Base-by-base conservation (phyloP, 2,888 invertebrate genomes). In the Morpho achilles region DNA sequence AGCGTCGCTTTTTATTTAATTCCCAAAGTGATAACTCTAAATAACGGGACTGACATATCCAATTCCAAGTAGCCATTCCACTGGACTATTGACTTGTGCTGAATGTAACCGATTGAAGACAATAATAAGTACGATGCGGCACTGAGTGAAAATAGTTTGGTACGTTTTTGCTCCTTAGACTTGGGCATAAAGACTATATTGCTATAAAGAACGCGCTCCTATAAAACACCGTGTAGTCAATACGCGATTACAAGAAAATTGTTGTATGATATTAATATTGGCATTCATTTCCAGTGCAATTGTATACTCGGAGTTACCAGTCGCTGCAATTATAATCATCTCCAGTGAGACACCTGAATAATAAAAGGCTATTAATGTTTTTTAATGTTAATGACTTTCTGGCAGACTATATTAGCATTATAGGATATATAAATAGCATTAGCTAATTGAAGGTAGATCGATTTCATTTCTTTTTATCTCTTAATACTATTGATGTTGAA, bases 11-110 rank as follows among this genome's bases (percentile, higher is more conserved):
- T 56, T 58, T 59, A 63, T 61, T 65, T 45, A 61, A 56, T 63
- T 67, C 61, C 60, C 49, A 49, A 61, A 56, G 58, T 58, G 58
- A 67, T 64, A 59, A 59, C 55, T 58, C 56, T 54, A 44, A 50
- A 53, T 67, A 67, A 66, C 66, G 66, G 67, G 56, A 54, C 57
- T 53, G 59, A 50, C 50, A 54, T 50, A 54, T 60, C 50, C 41
- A 53, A 43, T 60, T 56, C 64, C 60, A 56, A 63, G 62, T 63
- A 59, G 53, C 55, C 55, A 67, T 63, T 54, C 62, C 65, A 62
- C 48, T 58, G 59, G 53, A 50, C 58, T 57, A 59, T 60, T 60
- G 56, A 57, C 56, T 61, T 10, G 50, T 16, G 50, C 52, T 53
- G 44, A 53, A 44, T 59, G 47, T 51, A 45, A 39, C n/a, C 50